Percentiles rank a stretch among this genome's conserved stretches.
Conservation (phyloP, 2,797 vertebrate genomes). For the Synanceia verrucosa region DNA sequence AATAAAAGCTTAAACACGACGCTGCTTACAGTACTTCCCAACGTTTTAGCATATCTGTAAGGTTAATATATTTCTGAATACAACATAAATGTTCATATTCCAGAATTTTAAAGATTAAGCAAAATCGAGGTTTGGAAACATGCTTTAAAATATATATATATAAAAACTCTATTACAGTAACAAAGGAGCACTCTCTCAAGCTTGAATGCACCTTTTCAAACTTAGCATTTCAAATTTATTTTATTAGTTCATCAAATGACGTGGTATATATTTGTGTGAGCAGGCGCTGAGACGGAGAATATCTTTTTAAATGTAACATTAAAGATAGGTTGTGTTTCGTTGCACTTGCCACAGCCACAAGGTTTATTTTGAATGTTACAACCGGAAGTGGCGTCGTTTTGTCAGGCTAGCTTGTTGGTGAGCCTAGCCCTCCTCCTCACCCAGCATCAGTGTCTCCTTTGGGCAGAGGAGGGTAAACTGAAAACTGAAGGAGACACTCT, state of each 20-base stretch:
- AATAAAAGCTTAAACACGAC: constrained; percentile 17
- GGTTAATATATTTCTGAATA: neutral
- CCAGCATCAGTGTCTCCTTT: constrained; percentile 3
- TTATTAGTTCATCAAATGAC: accelerated
- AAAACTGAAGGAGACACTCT: neutral
- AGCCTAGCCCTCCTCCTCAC: neutral
- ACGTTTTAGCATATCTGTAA: neutral
- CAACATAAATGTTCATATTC: neutral
- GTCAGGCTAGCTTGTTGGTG: neutral
- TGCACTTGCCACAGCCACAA: too few relatives aligned
- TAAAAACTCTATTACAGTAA: too few relatives aligned
- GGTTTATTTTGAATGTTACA: constrained; percentile 20
- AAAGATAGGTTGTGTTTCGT: neutral
- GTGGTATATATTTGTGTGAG: neutral
- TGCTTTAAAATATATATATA: too few relatives aligned
- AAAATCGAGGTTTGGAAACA: neutral
- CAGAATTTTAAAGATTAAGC: neutral
- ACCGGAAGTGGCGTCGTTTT: neutral
- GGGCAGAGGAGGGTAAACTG: neutral
- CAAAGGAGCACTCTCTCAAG: neutral
- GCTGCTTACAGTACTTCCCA: accelerated
- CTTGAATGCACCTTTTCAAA: neutral
- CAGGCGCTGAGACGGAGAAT: too few relatives aligned
- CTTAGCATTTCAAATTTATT: too few relatives aligned
- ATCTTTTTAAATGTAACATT: accelerated